Evolutionary conservation across 2,113 vertebrate species (phyloP), one percentile per base, ranked within the genome.

Genomic region (Microcebus griseorufus): DNA sequence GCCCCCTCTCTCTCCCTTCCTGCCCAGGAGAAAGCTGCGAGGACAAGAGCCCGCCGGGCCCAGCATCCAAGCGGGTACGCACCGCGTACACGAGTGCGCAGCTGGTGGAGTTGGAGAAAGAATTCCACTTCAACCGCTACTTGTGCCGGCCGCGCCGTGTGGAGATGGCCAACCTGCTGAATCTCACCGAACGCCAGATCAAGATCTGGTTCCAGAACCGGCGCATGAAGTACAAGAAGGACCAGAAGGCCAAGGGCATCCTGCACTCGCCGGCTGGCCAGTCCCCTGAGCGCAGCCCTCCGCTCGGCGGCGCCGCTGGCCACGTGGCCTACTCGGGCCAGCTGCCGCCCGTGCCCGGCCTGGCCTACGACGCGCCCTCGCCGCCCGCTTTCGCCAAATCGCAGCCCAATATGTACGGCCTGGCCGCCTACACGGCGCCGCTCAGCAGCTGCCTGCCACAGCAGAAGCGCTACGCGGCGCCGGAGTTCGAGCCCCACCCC

Each of bases 201-300:
- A 99, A 99, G 99, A 99, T 99, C 98, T 99, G 99, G 99, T 99
- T 99, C 99, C 99, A 99, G 98, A 99, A 99, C 98, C 98, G 99
- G 96, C 99, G 99, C 98, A 99, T 99, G 99, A 99, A 99, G 98
- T 99, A 99, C 98, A 99, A 99, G 98, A 99, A 99, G 98, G 99
- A 99, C 98, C 99, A 99, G 99, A 99, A 99, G 99, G 99, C 99
- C 96, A 99, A 99, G 98, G 99, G 99, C 98, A 99, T 99, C 96
- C 99, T 99, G 98, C 99, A 99, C 98, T 99, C 99, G 78, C 99
- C 99, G 9, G 98, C 99, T 42, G 99, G 99, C 93, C 99, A 99
- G 98, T 99, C 99, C 92, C 99, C 99, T 17, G 99, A 99, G 96
- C 99, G 99, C 95, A 99, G 99, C 97, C 99, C 99, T 39, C 99